phyloP scores from a whole-genome alignment of 2,113 vertebrate genomes.

The Anolis sagrei region DNA sequence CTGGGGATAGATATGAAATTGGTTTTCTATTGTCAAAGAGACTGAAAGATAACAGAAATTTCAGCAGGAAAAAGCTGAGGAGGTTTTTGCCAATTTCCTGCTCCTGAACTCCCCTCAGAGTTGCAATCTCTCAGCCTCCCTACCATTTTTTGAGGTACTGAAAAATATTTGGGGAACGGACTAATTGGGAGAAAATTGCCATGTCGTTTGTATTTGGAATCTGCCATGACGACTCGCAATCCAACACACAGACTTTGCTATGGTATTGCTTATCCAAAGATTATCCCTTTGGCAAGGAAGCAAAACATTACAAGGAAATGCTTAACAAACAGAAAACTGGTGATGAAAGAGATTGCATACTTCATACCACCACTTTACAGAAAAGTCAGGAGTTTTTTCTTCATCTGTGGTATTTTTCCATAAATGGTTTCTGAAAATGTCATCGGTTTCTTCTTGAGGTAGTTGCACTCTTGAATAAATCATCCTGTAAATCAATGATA shows the following conservation, averaged over 20 bases:
- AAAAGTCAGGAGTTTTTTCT: background rate
- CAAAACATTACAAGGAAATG: conserved; percentile 36
- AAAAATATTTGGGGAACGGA: background rate
- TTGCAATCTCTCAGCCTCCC: background rate
- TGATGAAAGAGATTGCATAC: background rate
- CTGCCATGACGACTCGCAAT: background rate
- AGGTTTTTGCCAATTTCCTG: background rate
- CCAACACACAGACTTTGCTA: accelerated
- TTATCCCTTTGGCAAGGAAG: background rate
- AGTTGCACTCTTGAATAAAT: conserved; percentile 83
- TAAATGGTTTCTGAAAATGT: conserved; percentile 52
- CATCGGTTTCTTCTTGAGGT: conserved; percentile 72
- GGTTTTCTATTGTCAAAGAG: background rate
- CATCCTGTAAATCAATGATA: conserved; percentile 75
- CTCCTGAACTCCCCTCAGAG: too few relatives aligned
- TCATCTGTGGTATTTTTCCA: background rate
- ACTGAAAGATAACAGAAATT: background rate
- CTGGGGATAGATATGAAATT: background rate
- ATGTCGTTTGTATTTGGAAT: background rate
- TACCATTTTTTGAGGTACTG: background rate
- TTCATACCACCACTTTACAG: conserved; percentile 37
- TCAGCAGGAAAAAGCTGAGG: background rate
- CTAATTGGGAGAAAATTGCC: background rate
- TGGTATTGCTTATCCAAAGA: background rate
- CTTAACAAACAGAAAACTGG: conserved; percentile 27